Conservation (phyloP, 2,113 vertebrate genomes). For the Atherinomorus stipes region DNA sequence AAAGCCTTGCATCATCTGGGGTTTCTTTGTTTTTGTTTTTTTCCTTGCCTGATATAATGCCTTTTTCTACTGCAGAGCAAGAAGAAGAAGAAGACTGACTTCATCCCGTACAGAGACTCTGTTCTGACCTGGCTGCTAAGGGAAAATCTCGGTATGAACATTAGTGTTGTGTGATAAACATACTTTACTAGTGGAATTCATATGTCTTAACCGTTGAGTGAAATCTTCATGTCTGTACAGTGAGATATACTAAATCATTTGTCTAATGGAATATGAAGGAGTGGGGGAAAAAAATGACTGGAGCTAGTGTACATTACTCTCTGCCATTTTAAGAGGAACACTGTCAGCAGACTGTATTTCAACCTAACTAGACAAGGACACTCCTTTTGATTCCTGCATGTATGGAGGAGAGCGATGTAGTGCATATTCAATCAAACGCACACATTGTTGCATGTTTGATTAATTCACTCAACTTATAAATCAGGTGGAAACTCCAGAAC, state of each 20-base stretch:
- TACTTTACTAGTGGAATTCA: not conserved
- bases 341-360: conserved; percentile 68
- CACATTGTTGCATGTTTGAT: not conserved
- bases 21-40: not conserved
- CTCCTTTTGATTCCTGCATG: not conserved
- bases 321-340: conserved; percentile 53
- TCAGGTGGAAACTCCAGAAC: conserved; percentile 95
- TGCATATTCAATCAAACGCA: conserved; percentile 21
- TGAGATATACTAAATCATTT: conserved; percentile 16
- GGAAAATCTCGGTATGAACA: conserved; percentile 93
- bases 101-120: conserved; percentile 98
- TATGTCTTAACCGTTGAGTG: conserved; percentile 5
- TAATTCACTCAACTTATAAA: not conserved
- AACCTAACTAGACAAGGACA: conserved; percentile 48
- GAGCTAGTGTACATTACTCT: conserved; percentile 39
- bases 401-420: conserved; percentile 11
- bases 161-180: conserved; percentile 18
- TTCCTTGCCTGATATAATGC: not conserved
- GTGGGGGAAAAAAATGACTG: conserved; percentile 8
- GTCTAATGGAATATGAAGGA: conserved; percentile 8
- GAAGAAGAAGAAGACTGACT: conserved; percentile 99
- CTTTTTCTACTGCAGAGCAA: conserved; percentile 87
- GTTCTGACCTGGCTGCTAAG: conserved; percentile 98
- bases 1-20: not conserved
- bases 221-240: not conserved